Evolutionary conservation across 2,797 vertebrate species (phyloP).

Genomic region (Myripristis jacobus): DNA sequence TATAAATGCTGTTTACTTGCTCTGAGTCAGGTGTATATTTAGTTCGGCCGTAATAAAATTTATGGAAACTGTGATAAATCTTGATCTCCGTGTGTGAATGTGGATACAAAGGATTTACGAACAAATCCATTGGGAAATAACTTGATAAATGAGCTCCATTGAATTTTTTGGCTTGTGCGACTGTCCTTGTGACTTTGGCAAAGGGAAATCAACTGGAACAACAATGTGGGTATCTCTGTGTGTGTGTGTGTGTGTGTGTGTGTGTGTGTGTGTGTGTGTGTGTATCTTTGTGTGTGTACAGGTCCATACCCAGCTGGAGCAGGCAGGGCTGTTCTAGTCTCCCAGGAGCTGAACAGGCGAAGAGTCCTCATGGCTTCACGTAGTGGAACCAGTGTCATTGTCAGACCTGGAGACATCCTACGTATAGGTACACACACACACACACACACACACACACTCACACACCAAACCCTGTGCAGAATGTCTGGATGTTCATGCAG

Average conservation of each 20-base stretch:
- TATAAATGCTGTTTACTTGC: too few species aligned
- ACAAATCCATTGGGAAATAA: too few species aligned
- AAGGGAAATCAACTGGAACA: background rate
- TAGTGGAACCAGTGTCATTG: constrained; percentile 74
- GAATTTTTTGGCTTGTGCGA: too few species aligned
- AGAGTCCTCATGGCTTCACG: constrained; percentile 84
- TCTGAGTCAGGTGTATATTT: too few species aligned
- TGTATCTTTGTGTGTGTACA: constrained; percentile 31
- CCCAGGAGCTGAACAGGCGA: constrained; percentile 78
- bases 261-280: constrained; percentile 25
- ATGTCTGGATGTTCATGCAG: too few species aligned
- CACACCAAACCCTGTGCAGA: too few species aligned
- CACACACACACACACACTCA: constrained; percentile 3
- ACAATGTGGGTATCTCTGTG: constrained; percentile 4
- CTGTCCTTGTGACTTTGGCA: background rate
- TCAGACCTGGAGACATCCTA: constrained; percentile 81
- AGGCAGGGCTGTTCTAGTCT: constrained; percentile 22
- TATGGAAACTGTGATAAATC: too few species aligned
- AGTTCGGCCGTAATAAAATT: too few species aligned
- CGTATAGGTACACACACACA: constrained; percentile 81
- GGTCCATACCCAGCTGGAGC: constrained; percentile 23
- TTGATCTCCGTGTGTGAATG: too few species aligned
- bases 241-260: constrained; percentile 18
- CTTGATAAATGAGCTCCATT: too few species aligned
- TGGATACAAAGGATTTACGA: too few species aligned